Evolutionary conservation across 2,113 vertebrate species (phyloP), one percentile per base, ranked within the genome.

Genomic region (Colius striatus): DNA sequence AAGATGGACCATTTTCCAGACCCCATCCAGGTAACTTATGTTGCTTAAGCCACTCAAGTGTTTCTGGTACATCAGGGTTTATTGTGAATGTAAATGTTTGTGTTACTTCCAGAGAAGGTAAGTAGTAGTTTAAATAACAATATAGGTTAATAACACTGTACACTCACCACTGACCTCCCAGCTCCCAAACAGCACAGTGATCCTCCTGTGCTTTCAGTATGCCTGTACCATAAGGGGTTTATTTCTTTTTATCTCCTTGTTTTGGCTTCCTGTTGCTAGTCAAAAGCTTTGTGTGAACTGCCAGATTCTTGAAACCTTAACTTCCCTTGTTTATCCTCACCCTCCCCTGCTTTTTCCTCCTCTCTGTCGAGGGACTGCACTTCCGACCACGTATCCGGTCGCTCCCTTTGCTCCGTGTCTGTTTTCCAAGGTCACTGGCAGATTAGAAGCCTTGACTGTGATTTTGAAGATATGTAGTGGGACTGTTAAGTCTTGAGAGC

Each of bases 1-100:
- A 99, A 97, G 99, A 99, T 96, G 99, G 99, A 87, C 99, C 99
- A 10, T 99, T 99, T 96, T 99, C 99, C 75, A 98, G 99, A 97
- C 99, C 99, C 87, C 99, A 99, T 93, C 99, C 99, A 98, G 99
- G 99, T 99, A 99, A 98, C 62, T 51, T 9, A 11, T 19, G 22
- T 54, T 53, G 50, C 63, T 89, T n/a, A 34, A 80, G 47, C 74
- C 62, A 0, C 63, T 70, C 50, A 3, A 0, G 2, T 55, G 1
- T 55, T 68, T 77, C 36, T 50, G 47, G 30, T 47, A 32, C 77
- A 20, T 41, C 32, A 4, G 67, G 60, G 4, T 55, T 58, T 73
- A 3, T 66, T 67, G 57, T 86, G 43, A 38, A 13, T 0, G 3
- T 53, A 17, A 74, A 32, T 89, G 43, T 58, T 77, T 58, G 55